Base-by-base conservation (phyloP, 2,113 vertebrate genomes). In the Oxyura jamaicensis region DNA sequence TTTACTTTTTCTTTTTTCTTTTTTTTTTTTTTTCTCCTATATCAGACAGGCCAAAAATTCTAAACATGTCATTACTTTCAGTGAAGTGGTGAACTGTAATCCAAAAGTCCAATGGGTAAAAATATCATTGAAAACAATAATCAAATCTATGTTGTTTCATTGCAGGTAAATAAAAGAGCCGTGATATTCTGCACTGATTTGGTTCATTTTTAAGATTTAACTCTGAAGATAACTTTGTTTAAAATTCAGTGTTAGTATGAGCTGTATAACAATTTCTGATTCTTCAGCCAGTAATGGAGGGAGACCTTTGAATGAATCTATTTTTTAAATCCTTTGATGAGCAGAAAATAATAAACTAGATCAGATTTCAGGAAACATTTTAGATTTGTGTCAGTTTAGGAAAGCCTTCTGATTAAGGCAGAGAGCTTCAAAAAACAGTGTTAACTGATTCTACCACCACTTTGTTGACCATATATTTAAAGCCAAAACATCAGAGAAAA, bases 71-170 rank as follows among this genome's bases (percentile, higher is more conserved):
- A n/a, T 3, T 29, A 67, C 72, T 66, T 83, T 62, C 22, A 15
- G 4, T n/a, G 59, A 90, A 50, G 7, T 1, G 0, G 3, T n/a
- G 59, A 90, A 60, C 8, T 1, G 0, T 52, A 65, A 59, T 26
- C 33, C 69, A 59, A 17, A 81, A 65, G 29, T 53, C 58, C 31
- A 55, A 6, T 35, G 44, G 5, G 41, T 53, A 50, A 77, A 75
- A 67, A 25, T 18, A 65, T 44, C 8, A 20, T 44, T 60, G 11
- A 33, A 83, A 91, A 56, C 6, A 77, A 8, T 20, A 71, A 59
- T 63, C 15, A 53, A 29, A 62, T 83, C 4, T 50, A 71, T 77
- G 9, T 66, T 83, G 29, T 66, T 82, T n/a, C 23, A 46, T 52
- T 76, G 15, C 13, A 72, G 14, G 35, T n/a, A 74, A 77, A 55